These are phyloP conservation scores for Oncopodura yosiiana DNA, from an alignment of 1,140 invertebrate species.

Conservation along the genomic window DNA sequence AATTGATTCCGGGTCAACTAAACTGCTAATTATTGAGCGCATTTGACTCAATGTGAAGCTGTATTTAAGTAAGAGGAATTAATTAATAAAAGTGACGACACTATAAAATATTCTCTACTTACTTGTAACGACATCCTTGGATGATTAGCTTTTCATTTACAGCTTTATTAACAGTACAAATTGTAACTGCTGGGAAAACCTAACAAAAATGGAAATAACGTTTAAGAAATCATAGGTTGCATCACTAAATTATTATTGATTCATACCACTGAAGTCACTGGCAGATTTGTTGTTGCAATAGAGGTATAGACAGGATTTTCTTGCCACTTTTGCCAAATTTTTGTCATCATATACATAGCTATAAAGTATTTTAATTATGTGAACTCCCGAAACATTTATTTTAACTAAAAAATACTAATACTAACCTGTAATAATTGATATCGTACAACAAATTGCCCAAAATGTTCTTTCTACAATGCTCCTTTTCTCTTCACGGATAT, in stretches of 20 bases:
- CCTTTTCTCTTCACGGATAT: constrained; percentile 30
- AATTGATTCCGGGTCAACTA: constrained; percentile 30
- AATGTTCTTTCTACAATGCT: constrained; percentile 32
- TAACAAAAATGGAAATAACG: no score
- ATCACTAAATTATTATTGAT: no score
- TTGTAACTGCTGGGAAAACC: constrained; percentile 35
- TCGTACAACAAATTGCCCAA: no score
- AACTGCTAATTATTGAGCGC: constrained; percentile 26
- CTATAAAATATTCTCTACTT: constrained; percentile 6
- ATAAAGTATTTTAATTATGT: no score
- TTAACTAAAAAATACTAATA: no score
- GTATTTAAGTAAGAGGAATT: no score
- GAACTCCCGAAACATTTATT: no score
- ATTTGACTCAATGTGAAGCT: constrained; percentile 31
- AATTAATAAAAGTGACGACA: no score
- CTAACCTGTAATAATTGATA: no score
- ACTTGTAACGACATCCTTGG: constrained; percentile 32
- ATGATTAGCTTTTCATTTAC: constrained; percentile 36
- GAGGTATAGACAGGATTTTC: constrained; percentile 32
- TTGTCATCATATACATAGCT: constrained; percentile 34
- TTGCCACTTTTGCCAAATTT: constrained; percentile 33
- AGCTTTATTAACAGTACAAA: constrained; percentile 36
- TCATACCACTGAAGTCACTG: no score
- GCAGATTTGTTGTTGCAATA: constrained; percentile 27
- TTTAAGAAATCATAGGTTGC: no score